Base-by-base conservation (phyloP, 2,888 invertebrate genomes). In the Ormyrus rosae region DNA sequence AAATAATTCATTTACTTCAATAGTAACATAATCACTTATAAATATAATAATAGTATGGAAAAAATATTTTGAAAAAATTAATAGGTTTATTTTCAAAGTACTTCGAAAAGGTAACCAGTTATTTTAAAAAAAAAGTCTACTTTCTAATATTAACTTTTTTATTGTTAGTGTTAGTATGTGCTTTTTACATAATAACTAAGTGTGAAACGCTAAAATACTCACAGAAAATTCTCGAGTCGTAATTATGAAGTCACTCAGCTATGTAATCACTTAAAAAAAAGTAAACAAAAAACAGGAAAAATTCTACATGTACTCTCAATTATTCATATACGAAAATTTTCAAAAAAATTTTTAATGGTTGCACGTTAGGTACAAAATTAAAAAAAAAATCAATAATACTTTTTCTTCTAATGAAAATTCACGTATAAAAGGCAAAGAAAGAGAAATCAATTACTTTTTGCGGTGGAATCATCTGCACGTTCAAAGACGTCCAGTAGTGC, bases 401-500 rank as follows among this genome's bases (percentile, higher is more conserved):
- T 2, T 56, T 56, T 56, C 13, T n/a, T 4, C 5, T 10, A 56
- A 53, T 5, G 8, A 53, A 11, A 34, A 34, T 34, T 6, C n/a
- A 56, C 56, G 5, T 4, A 56, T 6, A 56, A 53, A 53, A 53
- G 53, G 3, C 6, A 56, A 56, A 11, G n/a, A 56, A 56, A 56
- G 13, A 56, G n/a, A 56, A 56, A 56, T 56, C 56, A 56, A 11
- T 56, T 5, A 56, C 56, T 46, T 50, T 48, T 50, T 13, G 9
- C 19, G 53, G 63, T 8, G 63, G 34, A 55, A 53, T 51, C 50
- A 10, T 46, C 46, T 51, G 13, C 51, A 72, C 63, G 45, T 46
- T n/a, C 48, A 45, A 13, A 34, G 34, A 50, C 65, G 64, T 56
- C 74, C 74, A 65, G 65, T n/a, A 53, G 19, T 70, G 45, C 65